A percentile compares a stretch with the other conserved stretches of the same genome.
phyloP scores from a whole-genome alignment of 2,797 vertebrate genomes.

The Vipera latastei region DNA sequence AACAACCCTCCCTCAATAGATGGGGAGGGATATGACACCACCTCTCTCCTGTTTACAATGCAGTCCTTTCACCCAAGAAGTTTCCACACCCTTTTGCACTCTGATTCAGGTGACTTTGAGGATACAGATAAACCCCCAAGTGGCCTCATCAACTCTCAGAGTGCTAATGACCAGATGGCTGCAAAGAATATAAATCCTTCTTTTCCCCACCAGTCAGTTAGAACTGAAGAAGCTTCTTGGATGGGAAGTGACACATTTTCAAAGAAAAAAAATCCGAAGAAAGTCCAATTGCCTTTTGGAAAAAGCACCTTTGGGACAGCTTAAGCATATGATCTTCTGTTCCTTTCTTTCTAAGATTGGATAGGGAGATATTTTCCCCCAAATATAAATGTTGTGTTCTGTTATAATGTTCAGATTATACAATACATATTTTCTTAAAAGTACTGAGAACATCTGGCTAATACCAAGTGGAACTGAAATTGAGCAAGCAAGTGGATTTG shows the following conservation, averaged over 20 bases:
- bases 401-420: not conserved
- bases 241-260: not conserved
- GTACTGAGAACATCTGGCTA: not conserved
- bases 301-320: not conserved
- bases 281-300: not conserved
- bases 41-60: not conserved
- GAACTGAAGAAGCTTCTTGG: not conserved
- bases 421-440: not conserved
- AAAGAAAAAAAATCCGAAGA: not conserved
- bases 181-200: not conserved
- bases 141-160: not conserved
- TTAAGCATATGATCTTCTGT: not conserved
- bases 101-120: not conserved
- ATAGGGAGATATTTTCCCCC: not conserved
- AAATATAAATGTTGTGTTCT: no score
- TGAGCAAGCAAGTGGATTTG: not conserved
- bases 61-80: not conserved
- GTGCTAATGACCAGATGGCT: not conserved
- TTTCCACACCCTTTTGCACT: not conserved
- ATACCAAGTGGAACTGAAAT: not conserved
- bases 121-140: not conserved
- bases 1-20: not conserved
- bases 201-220: not conserved
- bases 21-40: not conserved
- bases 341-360: not conserved